phyloP scores from a whole-genome alignment of 1,140 invertebrate genomes.

The Papilio glaucus region DNA sequence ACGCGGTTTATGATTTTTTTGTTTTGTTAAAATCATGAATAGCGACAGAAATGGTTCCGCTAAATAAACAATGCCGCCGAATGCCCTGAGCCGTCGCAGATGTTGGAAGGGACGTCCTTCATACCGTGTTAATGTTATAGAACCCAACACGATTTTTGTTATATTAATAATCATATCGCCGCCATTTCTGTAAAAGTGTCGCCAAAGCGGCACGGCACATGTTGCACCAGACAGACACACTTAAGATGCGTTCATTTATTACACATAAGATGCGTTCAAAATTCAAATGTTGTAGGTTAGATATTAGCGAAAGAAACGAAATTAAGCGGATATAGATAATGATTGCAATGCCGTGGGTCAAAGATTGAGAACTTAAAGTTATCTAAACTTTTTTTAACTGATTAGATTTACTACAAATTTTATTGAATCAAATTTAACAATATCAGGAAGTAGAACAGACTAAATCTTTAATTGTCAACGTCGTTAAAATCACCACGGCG shows the following conservation, averaged over 20 bases:
- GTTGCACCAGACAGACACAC: conserved; percentile 37
- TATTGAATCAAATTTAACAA: too few species aligned
- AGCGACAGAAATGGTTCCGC: conserved; percentile 67
- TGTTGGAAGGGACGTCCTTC: conserved; percentile 70
- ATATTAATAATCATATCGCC: conserved; percentile 80
- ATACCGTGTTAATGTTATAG: conserved; percentile 65
- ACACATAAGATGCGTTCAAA: conserved; percentile 1
- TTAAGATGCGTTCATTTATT: conserved; percentile 27
- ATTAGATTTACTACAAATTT: too few species aligned
- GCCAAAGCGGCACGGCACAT: conserved; percentile 55
- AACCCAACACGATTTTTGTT: conserved; percentile 69
- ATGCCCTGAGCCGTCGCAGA: conserved; percentile 66
- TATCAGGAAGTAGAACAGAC: too few species aligned
- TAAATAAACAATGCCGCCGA: conserved; percentile 71
- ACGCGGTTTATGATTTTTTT: conserved; percentile 26
- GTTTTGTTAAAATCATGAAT: conserved; percentile 31
- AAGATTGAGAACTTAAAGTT: too few species aligned
- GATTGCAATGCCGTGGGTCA: too few species aligned
- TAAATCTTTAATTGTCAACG: too few species aligned
- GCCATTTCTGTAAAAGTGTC: conserved; percentile 67
- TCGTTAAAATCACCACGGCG: too few species aligned
- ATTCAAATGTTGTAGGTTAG: conserved; percentile 1
- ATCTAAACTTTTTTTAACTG: too few species aligned
- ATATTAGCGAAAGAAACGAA: background rate
- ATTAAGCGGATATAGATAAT: background rate